These are phyloP conservation scores for Limnephilus auricula DNA, from an alignment of 2,888 invertebrate species.

Conservation along the genomic window DNA sequence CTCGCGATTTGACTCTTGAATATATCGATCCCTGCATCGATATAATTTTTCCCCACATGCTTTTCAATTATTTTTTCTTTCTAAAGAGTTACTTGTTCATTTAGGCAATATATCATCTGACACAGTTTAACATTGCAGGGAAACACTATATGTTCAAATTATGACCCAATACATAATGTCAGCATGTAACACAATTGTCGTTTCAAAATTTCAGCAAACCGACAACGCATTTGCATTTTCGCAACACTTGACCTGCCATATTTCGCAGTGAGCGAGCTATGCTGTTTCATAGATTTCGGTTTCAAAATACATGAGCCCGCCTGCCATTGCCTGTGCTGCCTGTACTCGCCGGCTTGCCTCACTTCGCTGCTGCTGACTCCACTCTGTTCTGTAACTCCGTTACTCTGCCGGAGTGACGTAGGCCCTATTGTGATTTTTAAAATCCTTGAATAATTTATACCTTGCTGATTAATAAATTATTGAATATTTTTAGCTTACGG, in stretches of 20 bases:
- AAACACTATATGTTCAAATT: slow-evolving; percentile 45
- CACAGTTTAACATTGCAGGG: neutral
- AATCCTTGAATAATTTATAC: slow-evolving; percentile 37
- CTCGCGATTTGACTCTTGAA: neutral
- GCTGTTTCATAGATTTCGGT: slow-evolving; percentile 64
- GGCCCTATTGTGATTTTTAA: slow-evolving; percentile 37
- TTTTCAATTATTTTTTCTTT: neutral
- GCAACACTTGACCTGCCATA: slow-evolving; percentile 74
- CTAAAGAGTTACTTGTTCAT: neutral
- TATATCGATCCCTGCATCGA: neutral
- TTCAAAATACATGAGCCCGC: slow-evolving; percentile 60
- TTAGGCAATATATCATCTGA: slow-evolving; percentile 4
- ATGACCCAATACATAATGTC: slow-evolving; percentile 61
- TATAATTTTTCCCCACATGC: neutral
- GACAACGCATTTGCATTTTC: slow-evolving; percentile 77
- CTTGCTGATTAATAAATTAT: slow-evolving; percentile 8
- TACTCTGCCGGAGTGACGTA: slow-evolving; percentile 40
- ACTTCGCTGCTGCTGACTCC: neutral
- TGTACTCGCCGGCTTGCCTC: slow-evolving; percentile 47
- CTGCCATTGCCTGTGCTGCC: slow-evolving; percentile 16
- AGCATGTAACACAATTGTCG: slow-evolving; percentile 64
- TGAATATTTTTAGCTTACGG: no score
- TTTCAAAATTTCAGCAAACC: slow-evolving; percentile 65
- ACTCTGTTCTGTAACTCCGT: neutral
- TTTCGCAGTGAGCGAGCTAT: slow-evolving; percentile 58